Percentiles rank a stretch among this genome's conserved stretches.
Conservation (phyloP, 2,113 vertebrate species). For the Balaeniceps rex region DNA sequence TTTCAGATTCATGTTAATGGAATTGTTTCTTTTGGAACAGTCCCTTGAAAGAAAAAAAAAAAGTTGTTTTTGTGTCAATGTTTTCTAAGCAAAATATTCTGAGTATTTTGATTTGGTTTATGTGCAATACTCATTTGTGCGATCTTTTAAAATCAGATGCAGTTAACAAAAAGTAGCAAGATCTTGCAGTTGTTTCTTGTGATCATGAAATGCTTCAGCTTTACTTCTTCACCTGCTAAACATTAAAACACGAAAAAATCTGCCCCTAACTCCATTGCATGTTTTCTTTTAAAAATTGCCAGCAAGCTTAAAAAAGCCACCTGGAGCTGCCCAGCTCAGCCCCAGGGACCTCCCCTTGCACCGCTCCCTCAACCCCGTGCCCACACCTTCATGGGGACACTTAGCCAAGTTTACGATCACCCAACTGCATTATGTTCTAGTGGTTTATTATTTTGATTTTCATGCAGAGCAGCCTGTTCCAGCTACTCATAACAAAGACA, state of each 20-base stretch:
- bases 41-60: background rate
- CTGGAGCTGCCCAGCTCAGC: background rate
- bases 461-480: constrained; percentile 44
- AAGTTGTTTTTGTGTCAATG: background rate
- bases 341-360: background rate
- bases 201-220: background rate
- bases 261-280: background rate
- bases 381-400: background rate
- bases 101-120: background rate
- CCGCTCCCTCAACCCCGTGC: background rate
- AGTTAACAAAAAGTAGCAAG: background rate
- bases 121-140: background rate
- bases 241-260: background rate
- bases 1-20: background rate
- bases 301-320: background rate
- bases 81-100: constrained; percentile 24
- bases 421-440: background rate
- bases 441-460: constrained; percentile 30
- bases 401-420: background rate
- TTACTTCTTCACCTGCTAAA: background rate
- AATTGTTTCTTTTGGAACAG: background rate
- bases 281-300: background rate
- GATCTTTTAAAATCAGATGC: background rate
- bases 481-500: constrained; percentile 47
- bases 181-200: background rate